Conservation (phyloP, 2,888 invertebrate species). For the Drosophila anomelani region DNA sequence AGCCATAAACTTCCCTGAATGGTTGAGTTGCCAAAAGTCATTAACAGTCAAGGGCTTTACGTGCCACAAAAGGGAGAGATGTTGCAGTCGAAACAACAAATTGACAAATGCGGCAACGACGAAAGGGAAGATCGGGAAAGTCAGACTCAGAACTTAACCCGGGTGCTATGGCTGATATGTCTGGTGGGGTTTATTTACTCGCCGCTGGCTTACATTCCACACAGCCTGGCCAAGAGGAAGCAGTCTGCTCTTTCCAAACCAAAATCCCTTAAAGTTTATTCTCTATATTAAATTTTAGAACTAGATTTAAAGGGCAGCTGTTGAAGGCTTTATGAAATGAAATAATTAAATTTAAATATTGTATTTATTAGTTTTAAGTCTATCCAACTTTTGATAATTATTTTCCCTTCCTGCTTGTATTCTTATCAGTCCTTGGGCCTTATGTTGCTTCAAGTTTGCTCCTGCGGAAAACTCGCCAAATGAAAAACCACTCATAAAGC, state of each 20-base stretch:
- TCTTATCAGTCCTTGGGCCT: background rate
- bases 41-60: slow-evolving; percentile 37
- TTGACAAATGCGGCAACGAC: slow-evolving; percentile 27
- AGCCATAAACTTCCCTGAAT: slow-evolving; percentile 32
- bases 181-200: slow-evolving; percentile 15
- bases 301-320: background rate
- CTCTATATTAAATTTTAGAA: background rate
- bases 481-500: slow-evolving; percentile 12
- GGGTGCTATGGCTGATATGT: slow-evolving; percentile 23
- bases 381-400: background rate
- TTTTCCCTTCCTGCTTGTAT: background rate
- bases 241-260: too few species aligned
- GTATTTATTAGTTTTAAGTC: background rate
- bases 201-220: background rate
- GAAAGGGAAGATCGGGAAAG: slow-evolving; percentile 1
- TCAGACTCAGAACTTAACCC: slow-evolving; percentile 14
- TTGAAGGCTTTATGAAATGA: background rate
- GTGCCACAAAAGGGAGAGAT: slow-evolving; percentile 12
- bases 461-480: background rate
- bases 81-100: slow-evolving; percentile 30
- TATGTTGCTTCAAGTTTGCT: background rate
- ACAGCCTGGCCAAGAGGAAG: background rate
- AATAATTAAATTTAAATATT: background rate
- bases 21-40: slow-evolving; percentile 40
- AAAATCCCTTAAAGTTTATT: background rate